Evolutionary conservation across 2,888 invertebrate genomes (phyloP).

Genomic region (Thera obeliscata): DNA sequence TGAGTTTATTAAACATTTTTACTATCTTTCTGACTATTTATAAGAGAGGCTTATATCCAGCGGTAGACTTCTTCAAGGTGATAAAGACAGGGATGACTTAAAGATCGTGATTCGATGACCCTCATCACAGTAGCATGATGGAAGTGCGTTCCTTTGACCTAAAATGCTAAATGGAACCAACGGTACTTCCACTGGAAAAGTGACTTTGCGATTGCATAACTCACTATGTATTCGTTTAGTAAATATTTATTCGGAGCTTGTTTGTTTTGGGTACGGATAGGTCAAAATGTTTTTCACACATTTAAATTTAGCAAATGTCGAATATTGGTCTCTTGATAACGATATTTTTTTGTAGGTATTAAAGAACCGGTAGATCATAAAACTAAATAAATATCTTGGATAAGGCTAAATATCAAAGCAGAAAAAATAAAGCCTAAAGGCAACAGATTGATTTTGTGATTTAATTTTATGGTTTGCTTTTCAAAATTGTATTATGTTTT

Average conservation of each 20-base stretch:
- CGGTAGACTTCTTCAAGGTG: no score
- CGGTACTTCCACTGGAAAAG: conserved; percentile 44
- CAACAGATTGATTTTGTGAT: no score
- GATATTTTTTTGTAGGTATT: background rate
- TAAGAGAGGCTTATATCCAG: no score
- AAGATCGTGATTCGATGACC: background rate
- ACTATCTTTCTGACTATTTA: no score
- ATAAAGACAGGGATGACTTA: background rate
- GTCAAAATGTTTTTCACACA: conserved; percentile 17
- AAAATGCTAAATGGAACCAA: conserved; percentile 48
- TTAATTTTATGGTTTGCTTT: no score
- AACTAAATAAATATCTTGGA: no score
- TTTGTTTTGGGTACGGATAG: conserved; percentile 7
- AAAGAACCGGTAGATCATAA: no score
- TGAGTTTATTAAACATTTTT: no score
- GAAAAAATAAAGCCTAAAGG: no score
- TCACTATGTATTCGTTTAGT: conserved; percentile 15
- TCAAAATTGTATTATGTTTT: no score
- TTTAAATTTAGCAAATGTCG: conserved; percentile 7
- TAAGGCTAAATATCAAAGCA: no score
- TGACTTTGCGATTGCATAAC: conserved; percentile 36
- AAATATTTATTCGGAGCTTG: conserved; percentile 16
- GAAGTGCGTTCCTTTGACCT: conserved; percentile 50
- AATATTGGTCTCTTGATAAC: background rate
- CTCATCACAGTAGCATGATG: conserved; percentile 31